These are phyloP conservation scores for Cardiocondyla obscurior DNA, from an alignment of 1,140 invertebrate species.

Conservation along the genomic window DNA sequence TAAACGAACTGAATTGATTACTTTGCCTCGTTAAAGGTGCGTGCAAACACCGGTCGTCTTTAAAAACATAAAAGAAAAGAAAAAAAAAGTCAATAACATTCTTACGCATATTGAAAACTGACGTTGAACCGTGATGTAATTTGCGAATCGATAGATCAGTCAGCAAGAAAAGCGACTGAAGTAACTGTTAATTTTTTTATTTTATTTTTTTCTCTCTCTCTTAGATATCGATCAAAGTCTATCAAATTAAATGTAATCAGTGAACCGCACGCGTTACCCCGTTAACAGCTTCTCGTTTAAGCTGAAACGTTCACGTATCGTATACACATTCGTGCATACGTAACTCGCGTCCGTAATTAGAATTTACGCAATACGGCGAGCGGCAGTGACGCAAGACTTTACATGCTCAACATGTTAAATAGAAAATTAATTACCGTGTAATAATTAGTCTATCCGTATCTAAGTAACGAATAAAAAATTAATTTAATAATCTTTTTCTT, in stretches of 20 bases:
- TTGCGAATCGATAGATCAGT: neutral
- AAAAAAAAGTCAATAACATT: neutral
- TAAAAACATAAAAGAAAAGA: neutral
- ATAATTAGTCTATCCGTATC: too few species aligned
- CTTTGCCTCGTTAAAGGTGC: neutral
- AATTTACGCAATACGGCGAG: conserved; percentile 5
- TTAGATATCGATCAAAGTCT: neutral
- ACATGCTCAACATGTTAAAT: too few species aligned
- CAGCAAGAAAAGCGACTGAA: neutral
- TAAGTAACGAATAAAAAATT: too few species aligned
- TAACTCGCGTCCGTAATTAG: neutral
- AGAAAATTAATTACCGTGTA: too few species aligned
- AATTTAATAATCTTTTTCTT: too few species aligned
- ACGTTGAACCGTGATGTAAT: neutral
- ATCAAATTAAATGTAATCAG: neutral
- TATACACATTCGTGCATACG: neutral
- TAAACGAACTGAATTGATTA: neutral
- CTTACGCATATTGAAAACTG: neutral
- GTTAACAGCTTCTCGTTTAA: neutral
- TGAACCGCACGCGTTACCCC: neutral
- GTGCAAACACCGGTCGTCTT: neutral
- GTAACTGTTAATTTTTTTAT: neutral
- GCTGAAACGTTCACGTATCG: neutral
- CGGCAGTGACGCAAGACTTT: neutral
- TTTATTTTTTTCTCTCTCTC: too few species aligned